Base-by-base conservation (phyloP, 1,140 invertebrate genomes). In the Calosoma granatense region DNA sequence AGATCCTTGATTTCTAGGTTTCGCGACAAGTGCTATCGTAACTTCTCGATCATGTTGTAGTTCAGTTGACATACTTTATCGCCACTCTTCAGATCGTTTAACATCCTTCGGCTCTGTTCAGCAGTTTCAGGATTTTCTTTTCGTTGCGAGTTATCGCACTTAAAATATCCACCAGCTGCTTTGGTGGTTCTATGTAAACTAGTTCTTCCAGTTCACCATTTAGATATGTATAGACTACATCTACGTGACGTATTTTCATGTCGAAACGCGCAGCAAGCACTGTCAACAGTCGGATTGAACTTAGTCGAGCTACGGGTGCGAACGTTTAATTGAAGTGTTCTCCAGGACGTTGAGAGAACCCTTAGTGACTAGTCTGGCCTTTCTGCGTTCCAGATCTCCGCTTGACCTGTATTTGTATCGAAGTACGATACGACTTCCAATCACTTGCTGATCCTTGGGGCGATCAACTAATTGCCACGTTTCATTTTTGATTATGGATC, bases 151-250 rank as follows among this genome's bases (percentile, higher is more conserved):
- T 74, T 1, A 72, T 70, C 55, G 66, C 66, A 59, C 20, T 55
- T 14, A 67, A 69, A 74, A 67, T 22, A 56, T 65, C 60, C 22
- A 65, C 57, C 51, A 67, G 73, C 14, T 71, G 70, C 58, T 59
- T 62, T 23, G 73, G 72, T 22, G 67, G 58, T 55, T 67, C 60
- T 61, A 75, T 70, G 59, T 62, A 72, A 21, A 73, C 65, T 26
- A 65, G 54, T 56, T 74, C 70, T 2, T 70, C 61, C 4, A 74
- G 41, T 21, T 67, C 51, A 11, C 71, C 72, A 64, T 74, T 62
- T 2, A 75, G 51, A 60, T 69, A 76, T 1, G 74, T 73, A 53
- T 70, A 70, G 54, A 67, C 69, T 0, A 76, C 64, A 64, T 76
- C 72, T 51, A 76, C 65, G 36, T 74, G 69, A 30, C 56, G 47